These are phyloP conservation scores for Mus spicilegus DNA, from an alignment of 2,113 vertebrate species.

Conservation along the genomic window DNA sequence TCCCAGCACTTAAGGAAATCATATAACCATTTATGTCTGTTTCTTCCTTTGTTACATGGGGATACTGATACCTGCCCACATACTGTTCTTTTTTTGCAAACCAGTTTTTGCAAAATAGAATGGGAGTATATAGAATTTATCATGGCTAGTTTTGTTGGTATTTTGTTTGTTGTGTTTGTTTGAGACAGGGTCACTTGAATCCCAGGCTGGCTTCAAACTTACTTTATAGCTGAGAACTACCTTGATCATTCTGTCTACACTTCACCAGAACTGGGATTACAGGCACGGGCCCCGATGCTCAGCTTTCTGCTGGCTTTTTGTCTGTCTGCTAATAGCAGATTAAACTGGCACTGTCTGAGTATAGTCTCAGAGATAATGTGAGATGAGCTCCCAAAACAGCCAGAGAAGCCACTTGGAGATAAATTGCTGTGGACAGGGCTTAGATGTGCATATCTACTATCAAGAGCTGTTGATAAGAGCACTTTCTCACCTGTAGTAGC, in stretches of 20 bases:
- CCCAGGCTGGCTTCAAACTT: neutral
- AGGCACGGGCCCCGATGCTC: neutral
- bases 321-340: constrained; percentile 25
- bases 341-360: neutral
- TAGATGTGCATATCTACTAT: neutral
- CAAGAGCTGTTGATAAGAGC: neutral
- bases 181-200: neutral
- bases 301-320: neutral
- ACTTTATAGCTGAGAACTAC: neutral
- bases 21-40: neutral
- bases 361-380: constrained; percentile 34
- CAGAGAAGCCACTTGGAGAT: constrained; percentile 44
- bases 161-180: neutral
- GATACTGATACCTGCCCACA: constrained; percentile 32
- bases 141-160: neutral
- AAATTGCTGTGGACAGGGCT: constrained; percentile 4
- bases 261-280: neutral
- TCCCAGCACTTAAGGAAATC: neutral
- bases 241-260: neutral
- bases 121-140: neutral
- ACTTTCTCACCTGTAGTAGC: neutral
- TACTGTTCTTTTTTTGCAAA: neutral
- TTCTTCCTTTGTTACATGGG: constrained; percentile 49
- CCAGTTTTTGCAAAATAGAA: constrained; percentile 29
- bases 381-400: neutral